Base-by-base conservation (phyloP, 2,113 vertebrate genomes). In the Herpetotheres cachinnans region DNA sequence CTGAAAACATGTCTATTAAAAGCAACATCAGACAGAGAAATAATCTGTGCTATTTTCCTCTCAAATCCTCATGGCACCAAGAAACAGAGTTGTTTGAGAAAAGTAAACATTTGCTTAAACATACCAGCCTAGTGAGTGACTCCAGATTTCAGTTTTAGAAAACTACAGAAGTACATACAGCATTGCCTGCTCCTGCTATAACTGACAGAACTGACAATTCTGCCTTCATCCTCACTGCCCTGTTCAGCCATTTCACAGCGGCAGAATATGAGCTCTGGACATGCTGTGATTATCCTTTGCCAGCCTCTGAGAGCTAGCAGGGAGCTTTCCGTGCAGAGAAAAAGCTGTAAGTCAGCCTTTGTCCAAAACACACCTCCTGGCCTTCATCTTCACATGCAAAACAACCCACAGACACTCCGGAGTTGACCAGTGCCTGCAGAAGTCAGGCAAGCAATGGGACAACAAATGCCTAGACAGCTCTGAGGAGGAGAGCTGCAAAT, bases 1-100 rank as follows among this genome's bases (percentile, higher is more conserved):
- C 87, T 56, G 66, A 74, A 94, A 86, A 80, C 49, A 72, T 18
- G 47, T 76, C 90, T 94, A 94, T 91, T 96, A 93, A 96, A 96
- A 96, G 79, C 56, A 87, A 77, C 77, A 86, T 82, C 80, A 93
- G 76, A 78, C 58, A 84, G 72, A 61, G 42, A 81, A 95, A 87
- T 92, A 84, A 82, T 88, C 34, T 71, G 62, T 69, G 72, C 61
- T 86, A 27, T 94, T 93, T 93, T 79, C 79, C 32, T 79, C 71
- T 79, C 56, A 90, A 79, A 87, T 29, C 78, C 55, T 89, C 66
- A 58, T 4, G 52, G 92, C 94, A 96, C 66, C 86, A 92, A 69
- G 54, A 87, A 90, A 69, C 46, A 82, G 65, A 80, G 40, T 65
- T 89, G 70, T 62, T 38, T 76, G 77, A 82, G 58, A 70, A 86